Percentiles rank a stretch among this genome's conserved stretches.
These are phyloP conservation scores for Apostichopus leukothele DNA, from an alignment of 53 echinoderm and acorn worm species.

Conservation along the genomic window DNA sequence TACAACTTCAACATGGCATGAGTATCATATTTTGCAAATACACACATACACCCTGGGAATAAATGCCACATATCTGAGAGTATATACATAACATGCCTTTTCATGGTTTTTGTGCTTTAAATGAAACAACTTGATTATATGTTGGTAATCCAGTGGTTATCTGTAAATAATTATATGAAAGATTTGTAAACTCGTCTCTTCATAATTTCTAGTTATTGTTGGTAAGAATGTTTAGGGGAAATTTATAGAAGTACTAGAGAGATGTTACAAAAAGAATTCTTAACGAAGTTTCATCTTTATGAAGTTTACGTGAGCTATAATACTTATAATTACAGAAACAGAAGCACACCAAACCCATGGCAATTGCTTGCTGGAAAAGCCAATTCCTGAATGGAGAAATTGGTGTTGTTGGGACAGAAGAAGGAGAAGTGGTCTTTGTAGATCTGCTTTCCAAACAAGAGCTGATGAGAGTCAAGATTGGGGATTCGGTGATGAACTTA, in stretches of 20 bases:
- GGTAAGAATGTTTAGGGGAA: neutral
- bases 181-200: too few species aligned
- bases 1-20: too few species aligned
- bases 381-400: constrained; percentile 57
- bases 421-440: constrained; percentile 76
- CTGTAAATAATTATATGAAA: too few species aligned
- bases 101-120: too few species aligned
- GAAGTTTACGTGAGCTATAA: neutral
- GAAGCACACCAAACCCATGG: constrained; percentile 42
- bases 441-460: constrained; percentile 66
- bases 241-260: too few species aligned
- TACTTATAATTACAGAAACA: neutral
- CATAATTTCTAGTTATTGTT: neutral
- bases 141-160: too few species aligned
- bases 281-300: neutral
- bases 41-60: too few species aligned
- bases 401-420: constrained; percentile 71
- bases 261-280: too few species aligned
- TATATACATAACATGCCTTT: too few species aligned
- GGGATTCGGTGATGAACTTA: constrained; percentile 63
- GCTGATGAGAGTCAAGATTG: constrained; percentile 59
- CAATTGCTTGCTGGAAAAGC: constrained; percentile 67
- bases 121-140: too few species aligned
- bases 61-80: too few species aligned
- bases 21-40: too few species aligned